These are phyloP conservation scores for Macrosiphum euphorbiae DNA, from an alignment of 2,888 invertebrate genomes.

Conservation along the genomic window DNA sequence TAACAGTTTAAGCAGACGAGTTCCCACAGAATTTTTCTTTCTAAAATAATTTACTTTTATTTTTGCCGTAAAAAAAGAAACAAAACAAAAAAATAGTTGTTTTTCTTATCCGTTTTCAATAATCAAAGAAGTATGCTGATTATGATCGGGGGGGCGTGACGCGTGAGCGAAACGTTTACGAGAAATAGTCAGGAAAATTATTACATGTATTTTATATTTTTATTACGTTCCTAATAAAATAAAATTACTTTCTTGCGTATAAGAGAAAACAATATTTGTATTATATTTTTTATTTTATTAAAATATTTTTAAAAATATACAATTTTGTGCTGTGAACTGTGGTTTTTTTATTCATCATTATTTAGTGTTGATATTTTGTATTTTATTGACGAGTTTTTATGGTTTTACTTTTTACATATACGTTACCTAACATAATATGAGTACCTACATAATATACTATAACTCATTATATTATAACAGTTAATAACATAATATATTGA, in stretches of 20 bases:
- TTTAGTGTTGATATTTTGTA: neutral
- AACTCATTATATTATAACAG: neutral
- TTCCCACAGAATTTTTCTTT: neutral
- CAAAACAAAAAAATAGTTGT: neutral
- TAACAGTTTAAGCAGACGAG: neutral
- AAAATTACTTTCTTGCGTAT: neutral
- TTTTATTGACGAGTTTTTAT: neutral
- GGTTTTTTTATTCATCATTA: neutral
- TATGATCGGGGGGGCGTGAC: conserved; percentile 19
- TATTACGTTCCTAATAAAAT: neutral
- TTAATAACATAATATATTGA: neutral
- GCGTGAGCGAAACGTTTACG: conserved; percentile 23
- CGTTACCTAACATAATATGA: neutral
- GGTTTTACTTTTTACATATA: neutral
- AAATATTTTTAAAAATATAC: neutral
- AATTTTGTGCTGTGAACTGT: neutral
- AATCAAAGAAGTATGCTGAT: conserved; percentile 16
- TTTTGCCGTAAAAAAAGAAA: neutral
- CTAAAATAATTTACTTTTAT: neutral
- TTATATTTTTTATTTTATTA: neutral
- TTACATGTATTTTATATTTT: neutral
- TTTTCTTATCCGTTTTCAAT: conserved; percentile 25
- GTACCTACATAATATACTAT: neutral
- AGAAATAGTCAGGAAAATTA: conserved; percentile 16
- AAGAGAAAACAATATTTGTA: neutral